Evolutionary conservation across 2,888 invertebrate species (phyloP).

Genomic region (Lutraria lutraria): DNA sequence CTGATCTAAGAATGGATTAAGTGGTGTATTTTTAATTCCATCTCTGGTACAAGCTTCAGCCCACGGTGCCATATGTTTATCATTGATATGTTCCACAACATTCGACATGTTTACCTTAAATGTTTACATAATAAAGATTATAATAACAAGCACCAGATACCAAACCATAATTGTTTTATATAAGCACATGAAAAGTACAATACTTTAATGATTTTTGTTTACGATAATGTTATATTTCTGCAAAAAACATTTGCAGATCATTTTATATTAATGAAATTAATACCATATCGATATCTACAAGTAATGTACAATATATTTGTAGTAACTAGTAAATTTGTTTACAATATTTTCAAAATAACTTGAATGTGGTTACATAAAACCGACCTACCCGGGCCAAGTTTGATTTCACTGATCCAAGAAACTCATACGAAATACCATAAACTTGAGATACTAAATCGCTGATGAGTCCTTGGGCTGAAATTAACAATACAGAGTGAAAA

Average conservation of each 20-base stretch:
- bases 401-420: slow-evolving; percentile 94
- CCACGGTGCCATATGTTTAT: slow-evolving; percentile 97
- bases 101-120: slow-evolving; percentile 92
- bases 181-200: too few relatives aligned
- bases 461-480: slow-evolving; percentile 92
- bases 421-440: slow-evolving; percentile 95
- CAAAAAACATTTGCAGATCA: too few relatives aligned
- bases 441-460: slow-evolving; percentile 93
- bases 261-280: too few relatives aligned
- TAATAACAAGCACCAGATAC: too few relatives aligned
- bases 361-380: too few relatives aligned
- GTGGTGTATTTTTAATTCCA: slow-evolving; percentile 93
- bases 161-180: too few relatives aligned
- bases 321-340: too few relatives aligned
- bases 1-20: slow-evolving; percentile 94
- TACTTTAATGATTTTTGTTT: too few relatives aligned
- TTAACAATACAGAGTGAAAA: slow-evolving; percentile 17
- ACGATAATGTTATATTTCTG: too few relatives aligned
- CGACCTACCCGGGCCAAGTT: slow-evolving; percentile 92
- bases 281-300: too few relatives aligned
- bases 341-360: too few relatives aligned
- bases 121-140: background rate
- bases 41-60: slow-evolving; percentile 93
- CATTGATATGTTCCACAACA: slow-evolving; percentile 96
- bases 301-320: too few relatives aligned